phyloP scores from a whole-genome alignment of 1,140 invertebrate species.

The Patella vulgata region DNA sequence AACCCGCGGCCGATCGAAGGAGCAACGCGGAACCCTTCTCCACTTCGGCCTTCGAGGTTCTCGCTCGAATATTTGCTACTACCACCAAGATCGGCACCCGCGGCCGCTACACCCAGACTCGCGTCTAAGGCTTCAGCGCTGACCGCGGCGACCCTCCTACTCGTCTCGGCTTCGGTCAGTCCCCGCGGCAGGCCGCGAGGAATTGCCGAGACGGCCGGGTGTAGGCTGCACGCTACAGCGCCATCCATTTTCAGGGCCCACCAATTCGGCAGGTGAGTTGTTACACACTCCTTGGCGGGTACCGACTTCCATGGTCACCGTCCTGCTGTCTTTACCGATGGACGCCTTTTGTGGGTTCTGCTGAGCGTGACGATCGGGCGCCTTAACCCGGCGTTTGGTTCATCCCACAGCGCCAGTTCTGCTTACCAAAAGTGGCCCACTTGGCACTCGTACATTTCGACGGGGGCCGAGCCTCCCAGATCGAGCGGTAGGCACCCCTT shows the following conservation, averaged over 20 bases:
- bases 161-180: conserved; percentile 71
- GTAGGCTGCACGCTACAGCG: conserved; percentile 63
- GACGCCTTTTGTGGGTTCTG: conserved; percentile 86
- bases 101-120: conserved; percentile 80
- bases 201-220: background rate
- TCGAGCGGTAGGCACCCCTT: conserved; percentile 78
- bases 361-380: conserved; percentile 74
- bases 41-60: conserved; percentile 85
- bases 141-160: conserved; percentile 73
- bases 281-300: conserved; percentile 91
- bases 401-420: conserved; percentile 91
- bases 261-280: conserved; percentile 89
- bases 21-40: conserved; percentile 82
- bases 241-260: conserved; percentile 87
- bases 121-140: conserved; percentile 79
- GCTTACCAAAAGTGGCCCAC: conserved; percentile 92
- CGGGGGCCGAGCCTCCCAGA: conserved; percentile 69
- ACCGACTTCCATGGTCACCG: conserved; percentile 91
- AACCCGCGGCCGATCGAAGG: conserved; percentile 36
- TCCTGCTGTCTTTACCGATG: conserved; percentile 86
- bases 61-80: conserved; percentile 88
- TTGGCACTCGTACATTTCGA: conserved; percentile 83
- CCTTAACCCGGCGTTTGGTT: conserved; percentile 76
- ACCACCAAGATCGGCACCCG: conserved; percentile 86
- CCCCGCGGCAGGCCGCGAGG: conserved; percentile 37